Evolutionary conservation across 1,140 invertebrate genomes (phyloP).

Genomic region (Cryptotermes secundus): DNA sequence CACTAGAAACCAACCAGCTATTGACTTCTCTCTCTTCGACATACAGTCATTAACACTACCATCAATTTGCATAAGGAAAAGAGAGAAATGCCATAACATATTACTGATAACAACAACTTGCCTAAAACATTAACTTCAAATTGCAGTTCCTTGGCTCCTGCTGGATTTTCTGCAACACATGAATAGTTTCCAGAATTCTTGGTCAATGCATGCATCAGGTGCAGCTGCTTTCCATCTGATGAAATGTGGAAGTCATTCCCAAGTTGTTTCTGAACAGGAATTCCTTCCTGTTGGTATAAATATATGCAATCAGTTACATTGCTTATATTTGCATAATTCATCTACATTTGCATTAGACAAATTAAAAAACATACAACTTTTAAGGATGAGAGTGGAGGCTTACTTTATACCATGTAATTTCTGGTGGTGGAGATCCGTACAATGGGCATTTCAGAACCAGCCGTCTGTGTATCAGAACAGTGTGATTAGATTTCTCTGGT

Average conservation of each 20-base stretch:
- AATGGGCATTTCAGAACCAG: slow-evolving; percentile 38
- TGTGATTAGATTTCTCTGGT: slow-evolving; percentile 24
- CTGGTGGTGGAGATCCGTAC: slow-evolving; percentile 38
- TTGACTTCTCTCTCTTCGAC: no score
- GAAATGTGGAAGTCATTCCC: slow-evolving; percentile 36
- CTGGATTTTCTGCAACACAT: slow-evolving; percentile 49
- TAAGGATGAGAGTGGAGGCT: not conserved
- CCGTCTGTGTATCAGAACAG: slow-evolving; percentile 34
- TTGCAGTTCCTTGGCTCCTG: slow-evolving; percentile 44
- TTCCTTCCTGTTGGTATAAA: slow-evolving; percentile 33
- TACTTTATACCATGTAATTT: slow-evolving; percentile 41
- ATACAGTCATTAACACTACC: no score
- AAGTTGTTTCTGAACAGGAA: not conserved
- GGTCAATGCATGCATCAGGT: slow-evolving; percentile 38
- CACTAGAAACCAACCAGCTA: no score
- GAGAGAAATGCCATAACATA: not conserved
- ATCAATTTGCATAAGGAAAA: no score
- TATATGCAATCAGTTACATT: not conserved
- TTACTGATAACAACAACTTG: slow-evolving; percentile 33
- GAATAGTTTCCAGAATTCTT: slow-evolving; percentile 48
- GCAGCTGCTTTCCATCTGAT: slow-evolving; percentile 38
- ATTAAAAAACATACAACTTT: not conserved
- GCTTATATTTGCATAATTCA: not conserved
- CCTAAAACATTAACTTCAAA: slow-evolving; percentile 48
- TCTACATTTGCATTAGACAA: no score